Base-by-base conservation (phyloP, 2,113 vertebrate genomes). In the Nerophis ophidion region DNA sequence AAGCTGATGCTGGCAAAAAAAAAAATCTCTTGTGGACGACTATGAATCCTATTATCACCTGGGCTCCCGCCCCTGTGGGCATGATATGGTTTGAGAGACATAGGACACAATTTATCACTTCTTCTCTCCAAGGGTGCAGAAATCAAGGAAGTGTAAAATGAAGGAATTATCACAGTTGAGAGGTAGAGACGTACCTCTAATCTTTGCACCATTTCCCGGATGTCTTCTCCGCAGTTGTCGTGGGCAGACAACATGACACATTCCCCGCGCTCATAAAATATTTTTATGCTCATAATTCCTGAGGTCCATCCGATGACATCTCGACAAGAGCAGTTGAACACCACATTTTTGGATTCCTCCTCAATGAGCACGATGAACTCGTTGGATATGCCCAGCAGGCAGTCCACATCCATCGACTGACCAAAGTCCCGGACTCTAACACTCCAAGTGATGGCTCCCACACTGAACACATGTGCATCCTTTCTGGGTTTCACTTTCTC, bases 231-330 rank as follows among this genome's bases (percentile, higher is more conserved):
- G 50, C 92, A 93, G 73, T 85, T 91, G 72, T 97, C 94, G 12
- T 92, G 84, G 0, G 92, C 91, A 5, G 94, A 94, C 68, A 99
- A 80, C 77, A 97, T 91, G 73, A 98, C 79, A 55, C 97, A 98
- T 82, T 99, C 96, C 49, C 97, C 97, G 40, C 95, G 91, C 83
- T 98, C 97, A 2, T 99, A 99, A 82, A 97, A 99, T 70, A 98
- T 85, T 85, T 96, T 98, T 69, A 98, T 92, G 68, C 90, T 95
- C 90, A 92, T 91, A 81, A 94, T 81, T 65, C 93, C 93, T 56
- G 95, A 98, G 0, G 97, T 98, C 97, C 97, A 99, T 45, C 97
- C 97, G 48, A 99, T 99, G 64, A 99, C 93, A 48, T 99, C 97
- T 60, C 97, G 91, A 81, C 95, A 97, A 66, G 97, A 98, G 76